Conservation (phyloP, 2,797 vertebrate species). For the Fistularia tabacaria region DNA sequence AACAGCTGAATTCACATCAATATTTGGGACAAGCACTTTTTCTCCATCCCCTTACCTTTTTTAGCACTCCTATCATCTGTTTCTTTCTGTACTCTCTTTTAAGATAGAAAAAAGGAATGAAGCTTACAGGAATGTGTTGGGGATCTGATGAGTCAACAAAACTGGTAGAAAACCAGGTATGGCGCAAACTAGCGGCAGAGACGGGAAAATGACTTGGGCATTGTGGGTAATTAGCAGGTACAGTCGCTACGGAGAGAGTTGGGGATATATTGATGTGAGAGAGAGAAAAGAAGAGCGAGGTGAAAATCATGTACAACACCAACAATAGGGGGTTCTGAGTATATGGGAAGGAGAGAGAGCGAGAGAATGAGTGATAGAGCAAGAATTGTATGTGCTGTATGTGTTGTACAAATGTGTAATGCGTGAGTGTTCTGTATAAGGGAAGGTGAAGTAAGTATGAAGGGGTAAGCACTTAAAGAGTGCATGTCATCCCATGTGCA, state of each 20-base stretch:
- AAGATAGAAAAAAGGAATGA: conserved; percentile 42
- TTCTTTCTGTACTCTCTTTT: conserved; percentile 41
- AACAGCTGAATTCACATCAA: conserved; percentile 64
- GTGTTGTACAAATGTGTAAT: conserved; percentile 22
- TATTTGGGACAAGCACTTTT: conserved; percentile 24
- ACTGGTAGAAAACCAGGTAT: conserved; percentile 54
- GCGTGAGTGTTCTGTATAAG: conserved; percentile 12
- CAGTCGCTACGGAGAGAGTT: conserved; percentile 71
- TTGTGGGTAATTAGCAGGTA: conserved; percentile 75
- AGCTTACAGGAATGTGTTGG: conserved; percentile 66
- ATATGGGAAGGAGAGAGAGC: conserved; percentile 11
- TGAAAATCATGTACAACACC: conserved; percentile 63
- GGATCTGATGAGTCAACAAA: conserved; percentile 56
- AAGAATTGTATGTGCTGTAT: conserved; percentile 41
- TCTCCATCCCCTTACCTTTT: conserved; percentile 29
- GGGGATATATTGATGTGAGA: conserved; percentile 75
- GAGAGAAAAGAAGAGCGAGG: conserved; percentile 69
- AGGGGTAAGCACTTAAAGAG: conserved; percentile 53
- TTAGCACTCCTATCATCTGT: conserved; percentile 30
- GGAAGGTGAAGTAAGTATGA: conserved; percentile 10
- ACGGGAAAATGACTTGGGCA: conserved; percentile 71
- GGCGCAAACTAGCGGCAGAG: conserved; percentile 68
- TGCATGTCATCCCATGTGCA: conserved; percentile 58
- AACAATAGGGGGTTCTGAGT: conserved; percentile 41
- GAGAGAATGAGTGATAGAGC: conserved; percentile 40